Evolutionary conservation across 1,140 invertebrate species (phyloP), one percentile per base, ranked within the genome.

Genomic region (Papilio helenus): DNA sequence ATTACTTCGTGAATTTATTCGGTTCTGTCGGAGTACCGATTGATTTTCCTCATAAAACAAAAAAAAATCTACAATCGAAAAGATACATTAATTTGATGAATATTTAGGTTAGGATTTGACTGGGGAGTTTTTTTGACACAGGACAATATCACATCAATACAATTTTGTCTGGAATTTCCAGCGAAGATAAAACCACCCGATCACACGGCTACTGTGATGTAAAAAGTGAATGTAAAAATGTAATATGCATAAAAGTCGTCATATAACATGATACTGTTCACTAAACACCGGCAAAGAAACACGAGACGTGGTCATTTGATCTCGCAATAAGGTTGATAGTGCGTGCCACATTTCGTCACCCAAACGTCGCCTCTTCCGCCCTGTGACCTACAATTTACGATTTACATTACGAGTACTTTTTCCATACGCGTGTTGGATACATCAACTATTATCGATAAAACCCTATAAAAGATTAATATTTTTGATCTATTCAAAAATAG

Each of bases 331-430:
- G 83, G 79, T 87, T 84, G 90, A 90, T 92, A 92, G 84, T 88
- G 89, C 87, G 90, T 87, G 85, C 85, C 81, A 87, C 86, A 90
- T 90, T 89, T 89, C 88, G 87, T 87, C 85, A 90, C 85, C 81
- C 87, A 84, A 88, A 88, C 88, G 89, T 88, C 85, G 85, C 86
- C 78, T 83, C 85, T 90, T 92, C 90, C 90, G 90, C 82, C 83
- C 81, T 83, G 79, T 85, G 84, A 87, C 87, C 87, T 83, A 90
- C 84, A 84, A 88, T 85, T 79, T 85, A 83, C 39, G 34, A 65
- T 44, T 77, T 77, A 65, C 76, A 46, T 74, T 74, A 74, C 44
- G 44, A 74, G 42, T 74, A 74, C 39, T 26, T 68, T 68, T 68
- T 29, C 34, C 14, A 68, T 29, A 68, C 26, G 26, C 61, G 26